Evolutionary conservation across 2,113 vertebrate genomes (phyloP), one percentile per base, ranked within the genome.

Genomic region (Athene noctua): DNA sequence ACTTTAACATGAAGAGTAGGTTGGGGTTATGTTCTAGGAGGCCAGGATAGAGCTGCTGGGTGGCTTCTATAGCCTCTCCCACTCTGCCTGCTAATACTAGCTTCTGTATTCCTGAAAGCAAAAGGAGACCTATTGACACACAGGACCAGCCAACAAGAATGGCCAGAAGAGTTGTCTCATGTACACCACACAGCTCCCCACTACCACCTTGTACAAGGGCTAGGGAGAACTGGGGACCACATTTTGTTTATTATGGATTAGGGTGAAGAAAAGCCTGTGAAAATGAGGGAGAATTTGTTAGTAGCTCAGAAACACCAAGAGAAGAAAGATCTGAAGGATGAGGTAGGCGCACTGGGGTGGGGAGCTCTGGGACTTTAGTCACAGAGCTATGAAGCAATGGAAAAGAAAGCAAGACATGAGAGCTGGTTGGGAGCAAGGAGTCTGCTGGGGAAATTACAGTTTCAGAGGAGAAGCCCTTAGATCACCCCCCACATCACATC

Each of bases 1-100:
- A 99, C 99, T 99, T 99, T 97, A 99, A 99, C 99, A 99, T 99
- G 98, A 99, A 99, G 80, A 99, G 98, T 91, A 99, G 98, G 98
- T 99, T 99, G 74, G 99, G 99, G 86, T 99, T 99, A 97, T 99
- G 99, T 94, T 99, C 99, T 97, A 99, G 98, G 83, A 99, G 98
- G 84, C 99, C 98, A 34, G 99, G 99, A 75, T 99, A 99, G 92
- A 99, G 98, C 94, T 98, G 99, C 91, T 99, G 99, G 62, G 99
- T 99, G 86, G 99, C 99, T 78, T 99, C 99, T 90, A 99, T 99
- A 95, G 99, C 99, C 96, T 99, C 99, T 20, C 99, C 99, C 84
- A 99, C 99, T 95, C 99, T 98, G 94, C 99, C 99, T 91, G 99
- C 98, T 97, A 99, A 98, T 95, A 99, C 99, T 98, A 99, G 98